These are phyloP conservation scores for Mormyrus iriodes DNA, from an alignment of 2,113 vertebrate genomes.

Conservation along the genomic window DNA sequence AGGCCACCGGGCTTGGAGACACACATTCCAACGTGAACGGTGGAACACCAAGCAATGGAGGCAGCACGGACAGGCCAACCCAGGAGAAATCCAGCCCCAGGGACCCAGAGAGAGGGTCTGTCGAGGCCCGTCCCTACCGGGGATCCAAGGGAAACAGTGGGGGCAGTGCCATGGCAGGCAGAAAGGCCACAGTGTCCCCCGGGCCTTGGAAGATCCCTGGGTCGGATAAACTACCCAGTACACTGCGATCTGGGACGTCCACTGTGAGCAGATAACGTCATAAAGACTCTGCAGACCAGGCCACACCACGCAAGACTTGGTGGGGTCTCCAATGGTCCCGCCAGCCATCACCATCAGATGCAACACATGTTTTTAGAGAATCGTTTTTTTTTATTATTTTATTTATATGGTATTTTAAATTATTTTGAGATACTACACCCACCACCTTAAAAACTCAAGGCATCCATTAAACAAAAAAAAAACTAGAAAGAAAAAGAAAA, in stretches of 20 bases:
- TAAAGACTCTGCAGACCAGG: constrained; percentile 5
- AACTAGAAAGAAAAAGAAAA: constrained; percentile 29
- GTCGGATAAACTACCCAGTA: constrained; percentile 82
- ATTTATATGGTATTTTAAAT: constrained; percentile 80
- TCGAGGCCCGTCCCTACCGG: constrained; percentile 64
- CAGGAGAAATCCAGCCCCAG: constrained; percentile 61
- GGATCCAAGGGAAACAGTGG: constrained; percentile 54
- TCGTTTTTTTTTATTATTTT: constrained; percentile 56
- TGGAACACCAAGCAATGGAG: constrained; percentile 56
- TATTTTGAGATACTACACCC: constrained; percentile 83
- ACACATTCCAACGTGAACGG: constrained; percentile 53
- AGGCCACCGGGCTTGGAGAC: constrained; percentile 49
- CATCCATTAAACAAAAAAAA: constrained; percentile 50
- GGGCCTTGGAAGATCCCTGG: constrained; percentile 97
- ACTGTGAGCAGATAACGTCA: constrained; percentile 80
- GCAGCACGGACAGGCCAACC: constrained; percentile 45
- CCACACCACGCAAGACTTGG: background rate
- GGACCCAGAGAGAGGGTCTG: constrained; percentile 57
- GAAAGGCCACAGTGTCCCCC: constrained; percentile 83
- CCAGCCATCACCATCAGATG: constrained; percentile 41
- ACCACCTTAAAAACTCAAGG: constrained; percentile 79
- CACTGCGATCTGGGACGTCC: constrained; percentile 79
- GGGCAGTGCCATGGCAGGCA: constrained; percentile 56
- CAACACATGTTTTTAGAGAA: constrained; percentile 52
- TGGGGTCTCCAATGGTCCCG: constrained; percentile 7